Evolutionary conservation across 2,888 invertebrate species (phyloP).

Genomic region (Euplexia lucipara): DNA sequence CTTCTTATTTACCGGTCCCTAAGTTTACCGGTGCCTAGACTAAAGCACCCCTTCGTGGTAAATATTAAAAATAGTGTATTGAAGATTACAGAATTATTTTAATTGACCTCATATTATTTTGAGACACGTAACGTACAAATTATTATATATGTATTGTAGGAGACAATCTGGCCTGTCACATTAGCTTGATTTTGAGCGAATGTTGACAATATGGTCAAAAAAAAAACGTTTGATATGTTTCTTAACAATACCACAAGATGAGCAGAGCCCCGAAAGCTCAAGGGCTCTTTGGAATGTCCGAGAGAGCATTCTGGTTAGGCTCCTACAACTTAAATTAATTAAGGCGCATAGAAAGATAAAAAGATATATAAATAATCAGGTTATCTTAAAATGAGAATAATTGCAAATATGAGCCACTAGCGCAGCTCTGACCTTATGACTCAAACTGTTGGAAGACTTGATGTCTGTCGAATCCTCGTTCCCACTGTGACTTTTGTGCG

Average conservation of each 20-base stretch:
- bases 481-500: slow-evolving; percentile 26
- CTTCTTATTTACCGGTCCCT: too few species aligned
- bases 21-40: neutral
- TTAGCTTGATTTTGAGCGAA: neutral
- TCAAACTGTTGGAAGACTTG: slow-evolving; percentile 54
- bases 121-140: neutral
- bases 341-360: neutral
- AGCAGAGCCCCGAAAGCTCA: slow-evolving; percentile 39
- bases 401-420: slow-evolving; percentile 42
- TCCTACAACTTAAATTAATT: neutral
- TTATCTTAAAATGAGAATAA: slow-evolving; percentile 34
- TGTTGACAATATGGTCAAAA: neutral
- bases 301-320: slow-evolving; percentile 4
- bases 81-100: neutral
- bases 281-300: slow-evolving; percentile 33
- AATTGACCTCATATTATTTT: slow-evolving; percentile 9
- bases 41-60: neutral
- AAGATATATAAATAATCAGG: slow-evolving; percentile 31
- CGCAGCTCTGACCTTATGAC: slow-evolving; percentile 57
- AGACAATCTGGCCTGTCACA: neutral
- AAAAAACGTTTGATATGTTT: neutral
- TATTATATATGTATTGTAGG: neutral
- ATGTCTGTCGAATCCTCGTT: slow-evolving; percentile 53
- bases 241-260: neutral
- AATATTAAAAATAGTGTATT: slow-evolving; percentile 23